phyloP scores from a whole-genome alignment of 2,113 vertebrate species.

The Zosterops japonicus region DNA sequence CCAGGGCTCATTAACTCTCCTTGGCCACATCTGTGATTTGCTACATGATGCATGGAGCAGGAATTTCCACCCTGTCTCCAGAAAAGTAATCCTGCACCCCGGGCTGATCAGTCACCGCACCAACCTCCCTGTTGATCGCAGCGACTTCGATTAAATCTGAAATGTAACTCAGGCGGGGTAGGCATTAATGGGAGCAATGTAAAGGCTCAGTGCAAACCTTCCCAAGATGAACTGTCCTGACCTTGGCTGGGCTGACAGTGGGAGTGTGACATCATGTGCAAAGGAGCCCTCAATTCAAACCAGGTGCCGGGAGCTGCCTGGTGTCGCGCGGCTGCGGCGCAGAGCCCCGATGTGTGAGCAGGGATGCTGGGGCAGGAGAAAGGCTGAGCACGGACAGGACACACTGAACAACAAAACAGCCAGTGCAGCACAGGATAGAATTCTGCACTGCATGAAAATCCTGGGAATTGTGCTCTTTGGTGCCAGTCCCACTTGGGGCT shows the following conservation, averaged over 20 bases:
- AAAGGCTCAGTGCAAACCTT: conserved; percentile 70
- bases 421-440: conserved; percentile 10
- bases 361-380: conserved; percentile 8
- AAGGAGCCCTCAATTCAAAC: conserved; percentile 78
- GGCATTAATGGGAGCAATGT: conserved; percentile 70
- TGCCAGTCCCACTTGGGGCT: background rate
- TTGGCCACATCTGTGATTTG: conserved; percentile 36
- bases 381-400: background rate
- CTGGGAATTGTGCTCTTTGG: background rate
- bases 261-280: conserved; percentile 78
- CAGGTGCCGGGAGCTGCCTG: conserved; percentile 73
- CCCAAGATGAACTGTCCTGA: conserved; percentile 72
- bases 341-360: conserved; percentile 48
- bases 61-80: conserved; percentile 66
- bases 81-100: conserved; percentile 54
- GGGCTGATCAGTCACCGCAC: conserved; percentile 21
- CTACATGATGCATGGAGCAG: conserved; percentile 35
- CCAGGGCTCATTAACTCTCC: background rate
- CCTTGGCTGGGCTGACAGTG: conserved; percentile 74
- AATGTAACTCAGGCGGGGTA: conserved; percentile 69
- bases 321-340: conserved; percentile 51
- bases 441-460: background rate
- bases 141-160: conserved; percentile 59
- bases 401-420: background rate
- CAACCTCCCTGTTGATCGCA: conserved; percentile 1